phyloP scores from a whole-genome alignment of 2,888 invertebrate genomes.

The Euplagia quadripunctaria region DNA sequence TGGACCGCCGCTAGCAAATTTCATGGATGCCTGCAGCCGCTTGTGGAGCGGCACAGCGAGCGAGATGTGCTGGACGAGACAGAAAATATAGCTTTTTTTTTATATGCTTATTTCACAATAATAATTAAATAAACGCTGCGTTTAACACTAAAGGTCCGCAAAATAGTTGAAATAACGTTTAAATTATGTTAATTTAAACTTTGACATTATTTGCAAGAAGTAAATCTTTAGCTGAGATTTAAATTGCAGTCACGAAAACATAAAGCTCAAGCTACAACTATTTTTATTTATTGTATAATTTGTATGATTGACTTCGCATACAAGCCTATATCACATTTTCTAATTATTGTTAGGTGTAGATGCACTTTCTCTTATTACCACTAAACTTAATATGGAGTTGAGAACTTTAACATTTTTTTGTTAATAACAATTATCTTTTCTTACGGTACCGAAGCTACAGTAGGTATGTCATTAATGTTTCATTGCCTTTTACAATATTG shows the following conservation, averaged over 20 bases:
- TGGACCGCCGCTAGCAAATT: conserved; percentile 52
- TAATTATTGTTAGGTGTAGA: neutral
- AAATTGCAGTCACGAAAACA: too few species aligned
- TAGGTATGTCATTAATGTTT: neutral
- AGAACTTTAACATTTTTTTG: neutral
- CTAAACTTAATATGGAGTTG: neutral
- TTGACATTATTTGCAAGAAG: too few species aligned
- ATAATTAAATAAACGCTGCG: too few species aligned
- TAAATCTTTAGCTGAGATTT: too few species aligned
- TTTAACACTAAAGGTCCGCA: too few species aligned
- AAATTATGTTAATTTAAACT: too few species aligned
- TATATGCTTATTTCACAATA: too few species aligned
- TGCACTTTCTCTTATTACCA: neutral
- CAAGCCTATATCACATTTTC: neutral
- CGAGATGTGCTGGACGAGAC: conserved; percentile 31
- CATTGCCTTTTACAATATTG: conserved; percentile 8
- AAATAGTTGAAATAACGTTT: too few species aligned
- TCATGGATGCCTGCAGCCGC: conserved; percentile 55
- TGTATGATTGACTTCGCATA: neutral
- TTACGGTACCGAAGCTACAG: neutral
- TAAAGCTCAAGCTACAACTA: too few species aligned
- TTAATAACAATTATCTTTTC: neutral
- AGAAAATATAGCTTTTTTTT: neutral
- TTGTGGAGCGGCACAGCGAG: neutral
- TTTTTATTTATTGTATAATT: neutral